Base-by-base conservation (phyloP, 2,888 invertebrate species). In the Calameuta idolon region DNA sequence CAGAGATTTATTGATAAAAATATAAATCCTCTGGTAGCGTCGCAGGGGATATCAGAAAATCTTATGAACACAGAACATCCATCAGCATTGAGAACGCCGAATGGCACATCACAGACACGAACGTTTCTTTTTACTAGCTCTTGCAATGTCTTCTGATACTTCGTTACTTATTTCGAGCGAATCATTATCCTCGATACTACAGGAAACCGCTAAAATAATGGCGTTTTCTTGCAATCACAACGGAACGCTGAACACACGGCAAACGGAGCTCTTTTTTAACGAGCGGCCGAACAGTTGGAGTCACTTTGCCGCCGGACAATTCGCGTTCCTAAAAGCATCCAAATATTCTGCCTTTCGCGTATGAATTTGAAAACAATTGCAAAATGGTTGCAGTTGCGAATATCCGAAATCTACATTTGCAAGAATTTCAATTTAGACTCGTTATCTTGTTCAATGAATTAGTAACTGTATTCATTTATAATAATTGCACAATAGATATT, bases 31-130 rank as follows among this genome's bases (percentile, higher is more conserved):
- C 73, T 37, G 76, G 81, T 79, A 81, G 85, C 85, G 84, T 82
- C 83, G 81, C 73, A 78, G 74, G 78, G 81, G 71, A 71, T 71
- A 71, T 34, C 31, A 71, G 79, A 81, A 80, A 80, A 31, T 75
- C 79, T 74, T 80, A 81, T 69, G 79, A 79, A 78, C 81, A 80
- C 78, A 83, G 79, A 75, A 81, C 81, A 79, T 79, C 79, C 83
- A 81, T 77, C 82, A 37, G 80, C 74, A 78, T 73, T 81, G 77
- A 69, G 71, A 78, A 75, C 81, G 81, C 79, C 80, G 81, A 84
- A 81, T 82, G 81, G 85, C 83, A 85, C 84, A 82, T 81, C 84
- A 34, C 74, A 74, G 12, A 12, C 11, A 74, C n/a, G 5, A 74
- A 23, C 23, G 74, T 15, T 30, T 5, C n/a, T 35, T n/a, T 34